Conservation (phyloP, 2,113 vertebrate genomes). For the Glaucidium brasilianum region DNA sequence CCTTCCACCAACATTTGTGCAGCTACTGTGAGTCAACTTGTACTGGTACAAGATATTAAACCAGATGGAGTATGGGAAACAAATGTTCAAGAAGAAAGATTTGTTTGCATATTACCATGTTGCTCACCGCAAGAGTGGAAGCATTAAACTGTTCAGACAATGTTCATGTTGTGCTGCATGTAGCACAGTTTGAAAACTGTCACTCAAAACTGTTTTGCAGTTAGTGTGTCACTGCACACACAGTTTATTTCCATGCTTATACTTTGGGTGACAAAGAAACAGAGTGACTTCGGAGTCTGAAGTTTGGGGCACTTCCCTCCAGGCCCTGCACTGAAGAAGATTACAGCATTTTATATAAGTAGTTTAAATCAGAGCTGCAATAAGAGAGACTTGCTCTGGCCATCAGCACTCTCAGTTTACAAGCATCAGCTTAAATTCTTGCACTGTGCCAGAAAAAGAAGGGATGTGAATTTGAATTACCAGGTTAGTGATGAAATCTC, state of each 20-base stretch:
- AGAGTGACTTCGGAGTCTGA: background rate
- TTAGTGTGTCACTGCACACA: background rate
- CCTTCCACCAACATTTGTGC: background rate
- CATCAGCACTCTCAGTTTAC: background rate
- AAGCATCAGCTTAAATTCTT: background rate
- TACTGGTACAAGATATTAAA: background rate
- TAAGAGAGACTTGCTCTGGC: background rate
- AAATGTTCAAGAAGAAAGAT: background rate
- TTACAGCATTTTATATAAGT: background rate
- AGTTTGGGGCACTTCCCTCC: background rate
- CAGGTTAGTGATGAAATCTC: conserved; percentile 2
- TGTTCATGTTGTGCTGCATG: background rate
- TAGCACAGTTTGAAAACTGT: background rate
- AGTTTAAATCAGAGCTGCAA: background rate
- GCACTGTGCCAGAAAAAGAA: background rate
- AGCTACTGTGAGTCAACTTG: background rate
- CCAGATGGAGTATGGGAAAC: conserved; percentile 3
- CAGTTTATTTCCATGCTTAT: background rate
- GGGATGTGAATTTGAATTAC: background rate
- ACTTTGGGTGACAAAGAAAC: background rate
- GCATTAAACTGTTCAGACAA: background rate
- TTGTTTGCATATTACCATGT: background rate
- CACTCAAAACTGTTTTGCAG: background rate
- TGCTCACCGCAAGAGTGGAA: background rate
- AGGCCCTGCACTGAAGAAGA: background rate